Conservation (phyloP, 2,797 vertebrate species). For the Pipistrellus pipistrellus region DNA sequence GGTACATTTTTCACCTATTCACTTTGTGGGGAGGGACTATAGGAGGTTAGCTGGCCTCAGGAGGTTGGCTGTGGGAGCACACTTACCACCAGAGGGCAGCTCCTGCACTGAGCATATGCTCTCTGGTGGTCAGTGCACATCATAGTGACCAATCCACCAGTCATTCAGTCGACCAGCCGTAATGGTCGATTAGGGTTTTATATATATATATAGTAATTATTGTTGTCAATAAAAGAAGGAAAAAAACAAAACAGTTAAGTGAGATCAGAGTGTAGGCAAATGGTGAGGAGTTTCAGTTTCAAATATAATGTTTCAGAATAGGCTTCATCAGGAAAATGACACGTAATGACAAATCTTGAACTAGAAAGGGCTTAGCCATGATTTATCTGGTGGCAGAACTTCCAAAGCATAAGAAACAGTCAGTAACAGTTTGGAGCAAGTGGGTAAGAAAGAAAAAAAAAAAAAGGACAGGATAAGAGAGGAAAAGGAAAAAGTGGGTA, state of each 20-base stretch:
- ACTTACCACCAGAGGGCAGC: no score
- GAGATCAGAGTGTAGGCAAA: neutral
- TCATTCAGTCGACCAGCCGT: no score
- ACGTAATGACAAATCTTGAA: neutral
- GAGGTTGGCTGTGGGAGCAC: no score
- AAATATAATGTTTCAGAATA: neutral
- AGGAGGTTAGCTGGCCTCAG: no score
- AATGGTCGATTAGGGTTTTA: no score
- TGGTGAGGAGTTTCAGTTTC: neutral
- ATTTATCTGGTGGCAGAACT: neutral
- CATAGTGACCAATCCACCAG: no score
- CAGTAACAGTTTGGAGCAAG: neutral
- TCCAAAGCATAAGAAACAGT: neutral
- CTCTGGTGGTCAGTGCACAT: no score
- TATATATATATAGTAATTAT: no score
- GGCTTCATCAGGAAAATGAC: neutral
- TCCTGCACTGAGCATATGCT: no score
- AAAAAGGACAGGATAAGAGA: neutral
- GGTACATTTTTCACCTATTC: neutral
- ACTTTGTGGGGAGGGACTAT: no score
- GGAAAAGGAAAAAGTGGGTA: neutral
- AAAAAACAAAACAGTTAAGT: neutral
- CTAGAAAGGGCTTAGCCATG: neutral
- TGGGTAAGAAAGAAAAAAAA: neutral
- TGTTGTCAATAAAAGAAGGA: neutral